Evolutionary conservation across 2,888 invertebrate genomes (phyloP), one percentile per base, ranked within the genome.

Genomic region (Xylota segnis): DNA sequence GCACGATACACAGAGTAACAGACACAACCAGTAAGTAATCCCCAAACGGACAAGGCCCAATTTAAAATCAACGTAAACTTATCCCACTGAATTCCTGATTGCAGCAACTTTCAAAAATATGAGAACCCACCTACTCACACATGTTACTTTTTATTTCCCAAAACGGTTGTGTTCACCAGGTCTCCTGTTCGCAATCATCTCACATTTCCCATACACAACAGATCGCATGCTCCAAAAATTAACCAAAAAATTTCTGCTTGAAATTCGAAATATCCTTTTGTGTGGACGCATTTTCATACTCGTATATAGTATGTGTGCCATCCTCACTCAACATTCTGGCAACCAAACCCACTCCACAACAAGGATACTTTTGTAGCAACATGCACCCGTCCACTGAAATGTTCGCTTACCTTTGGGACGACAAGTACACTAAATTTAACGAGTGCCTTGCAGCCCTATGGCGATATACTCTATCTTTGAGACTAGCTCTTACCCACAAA

Each of bases 251-350:
- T 14, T 29, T 52, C 43, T n/a, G 29, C 34, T 23, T 63, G 27
- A 79, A 75, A 84, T 79, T 75, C 37, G 63, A 84, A 79, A 70
- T 58, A 84, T 84, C 63, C 74, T 70, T 79, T 84, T 79, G 74
- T 70, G 23, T 47, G 18, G 14, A 79, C 70, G 68, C 61, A 68
- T 66, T 72, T 74, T 68, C 23, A 52, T 52, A 59, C n/a, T n/a
- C n/a, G n/a, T n/a, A n/a, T n/a, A n/a, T n/a, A n/a, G n/a, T 29
- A 66, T 27, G 34, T 50, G 47, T 61, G 47, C 56, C 63, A 45
- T 66, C 71, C 56, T 32, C 47, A 65, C 34, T 58, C 52, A 29
- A 68, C 61, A 78, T 72, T 83, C 68, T 75, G 23, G 23, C 23
- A 3, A 1, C 23, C 23, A 23, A 1, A 23, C 23, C 23, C 23